Evolutionary conservation across 2,888 invertebrate genomes (phyloP), one percentile per base, ranked within the genome.

Genomic region (Gastrophysa polygoni): DNA sequence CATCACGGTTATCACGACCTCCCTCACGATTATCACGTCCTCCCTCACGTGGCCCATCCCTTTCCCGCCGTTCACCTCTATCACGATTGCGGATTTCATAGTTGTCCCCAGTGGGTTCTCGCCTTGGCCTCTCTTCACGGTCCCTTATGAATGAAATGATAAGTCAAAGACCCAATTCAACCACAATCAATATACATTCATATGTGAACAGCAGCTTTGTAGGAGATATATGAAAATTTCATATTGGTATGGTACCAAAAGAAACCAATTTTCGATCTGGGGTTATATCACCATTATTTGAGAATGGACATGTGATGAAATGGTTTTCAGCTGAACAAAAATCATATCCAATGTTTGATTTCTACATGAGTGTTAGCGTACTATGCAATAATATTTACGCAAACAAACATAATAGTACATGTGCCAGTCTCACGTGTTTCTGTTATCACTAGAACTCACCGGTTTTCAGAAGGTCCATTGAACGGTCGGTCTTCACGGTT

Each of bases 401-500:
- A 38, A 7, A 38, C 38, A 4, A 44, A 21, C 14, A 14, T n/a
- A n/a, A n/a, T 14, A 10, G 20, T 7, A 48, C 21, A 47, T 20
- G 21, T 47, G 10, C 18, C 16, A 47, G 3, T 34, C 17, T 1
- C 20, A 49, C n/a, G 7, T 10, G n/a, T 8, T 24, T 28, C 29
- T 14, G 16, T 18, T 20, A 43, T 43, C 17, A 56, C 24, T 29
- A 32, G 38, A 72, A 79, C 76, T 75, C 68, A 80, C 81, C 79
- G 76, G 69, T 77, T 78, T 70, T 79, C 80, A 54, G 76, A 70
- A 67, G 80, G 76, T 70, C 82, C 82, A 71, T 81, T 82, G 66
- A 69, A 75, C 46, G 86, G 75, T 77, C 82, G 81, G 78, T 88
- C 85, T 82, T 91, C 85, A 77, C 90, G 84, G 78, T 88, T 88